phyloP scores from a whole-genome alignment of 1,140 invertebrate genomes.

The Aporrectodea caliginosa region DNA sequence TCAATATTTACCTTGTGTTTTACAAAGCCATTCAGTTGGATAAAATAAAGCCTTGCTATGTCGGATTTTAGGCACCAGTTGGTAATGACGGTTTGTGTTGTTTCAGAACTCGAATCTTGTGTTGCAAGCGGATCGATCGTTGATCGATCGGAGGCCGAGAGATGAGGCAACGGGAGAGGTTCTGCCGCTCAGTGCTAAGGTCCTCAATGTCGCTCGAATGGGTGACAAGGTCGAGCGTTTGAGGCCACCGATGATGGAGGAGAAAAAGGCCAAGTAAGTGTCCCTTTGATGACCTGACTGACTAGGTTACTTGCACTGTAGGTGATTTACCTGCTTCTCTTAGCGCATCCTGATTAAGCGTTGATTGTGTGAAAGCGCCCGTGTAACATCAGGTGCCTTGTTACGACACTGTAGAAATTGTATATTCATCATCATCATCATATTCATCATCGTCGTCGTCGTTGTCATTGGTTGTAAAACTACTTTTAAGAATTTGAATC shows the following conservation, averaged over 20 bases:
- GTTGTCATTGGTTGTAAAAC: too few species aligned
- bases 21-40: neutral
- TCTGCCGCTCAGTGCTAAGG: constrained; percentile 83
- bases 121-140: constrained; percentile 94
- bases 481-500: too few species aligned
- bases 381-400: too few species aligned
- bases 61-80: neutral
- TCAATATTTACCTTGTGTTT: neutral
- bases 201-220: constrained; percentile 83
- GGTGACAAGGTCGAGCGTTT: constrained; percentile 79
- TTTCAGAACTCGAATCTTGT: constrained; percentile 98
- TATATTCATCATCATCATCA: too few species aligned
- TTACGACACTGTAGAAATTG: too few species aligned
- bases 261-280: constrained; percentile 82
- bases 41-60: neutral
- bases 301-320: too few species aligned
- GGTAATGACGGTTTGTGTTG: constrained; percentile 33
- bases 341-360: too few species aligned
- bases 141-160: constrained; percentile 90
- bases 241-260: constrained; percentile 66
- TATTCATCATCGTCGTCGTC: too few species aligned
- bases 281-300: too few species aligned
- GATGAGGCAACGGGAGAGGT: constrained; percentile 99
- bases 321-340: too few species aligned
- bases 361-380: too few species aligned